Conservation (phyloP, 1,140 invertebrate species). For the Hylyphantes graminicola region DNA sequence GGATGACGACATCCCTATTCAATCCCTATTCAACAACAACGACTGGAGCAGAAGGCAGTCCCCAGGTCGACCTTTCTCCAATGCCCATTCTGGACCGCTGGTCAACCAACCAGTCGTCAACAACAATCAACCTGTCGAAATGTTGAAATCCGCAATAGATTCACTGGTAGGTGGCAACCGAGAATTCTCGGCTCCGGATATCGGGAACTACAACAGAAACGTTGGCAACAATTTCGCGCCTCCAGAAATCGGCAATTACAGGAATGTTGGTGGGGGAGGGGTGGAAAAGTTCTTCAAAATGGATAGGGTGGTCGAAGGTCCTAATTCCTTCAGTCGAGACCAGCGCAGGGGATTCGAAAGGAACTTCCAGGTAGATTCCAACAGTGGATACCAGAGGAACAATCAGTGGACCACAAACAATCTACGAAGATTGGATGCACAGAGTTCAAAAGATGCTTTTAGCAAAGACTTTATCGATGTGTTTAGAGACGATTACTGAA, state of each 20-base stretch:
- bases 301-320: slow-evolving; percentile 38
- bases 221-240: neutral
- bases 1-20: slow-evolving; percentile 34
- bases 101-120: slow-evolving; percentile 1
- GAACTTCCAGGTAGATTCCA: slow-evolving; percentile 43
- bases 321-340: slow-evolving; percentile 46
- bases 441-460: slow-evolving; percentile 41
- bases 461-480: slow-evolving; percentile 59
- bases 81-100: slow-evolving; percentile 45
- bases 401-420: slow-evolving; percentile 46
- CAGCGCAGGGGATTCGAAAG: slow-evolving; percentile 32
- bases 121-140: slow-evolving; percentile 6
- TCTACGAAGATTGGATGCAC: slow-evolving; percentile 29
- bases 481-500: slow-evolving; percentile 50
- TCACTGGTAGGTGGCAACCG: slow-evolving; percentile 1
- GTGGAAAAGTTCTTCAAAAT: slow-evolving; percentile 34
- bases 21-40: neutral
- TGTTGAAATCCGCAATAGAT: slow-evolving; percentile 17
- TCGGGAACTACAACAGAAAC: neutral
- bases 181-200: slow-evolving; percentile 1
- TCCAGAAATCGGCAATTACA: slow-evolving; percentile 14
- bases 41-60: slow-evolving; percentile 49
- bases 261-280: slow-evolving; percentile 39
- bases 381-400: slow-evolving; percentile 33
- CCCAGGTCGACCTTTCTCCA: slow-evolving; percentile 27